Base-by-base conservation (phyloP, 2,888 invertebrate species). In the Harpalus rufipes region DNA sequence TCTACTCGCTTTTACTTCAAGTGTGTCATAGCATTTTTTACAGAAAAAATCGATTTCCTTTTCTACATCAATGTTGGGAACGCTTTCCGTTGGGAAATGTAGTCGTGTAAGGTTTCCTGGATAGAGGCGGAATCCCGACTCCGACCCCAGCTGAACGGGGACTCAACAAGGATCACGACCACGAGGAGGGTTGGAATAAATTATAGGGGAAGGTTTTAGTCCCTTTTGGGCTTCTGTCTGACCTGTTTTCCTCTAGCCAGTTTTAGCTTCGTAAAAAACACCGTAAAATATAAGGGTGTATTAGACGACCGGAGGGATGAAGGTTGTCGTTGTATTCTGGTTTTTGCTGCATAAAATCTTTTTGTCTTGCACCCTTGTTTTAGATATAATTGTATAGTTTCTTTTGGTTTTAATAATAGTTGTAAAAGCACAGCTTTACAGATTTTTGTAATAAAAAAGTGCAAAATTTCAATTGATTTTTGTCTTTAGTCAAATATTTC, bases 21-120 rank as follows among this genome's bases (percentile, higher is more conserved):
- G 41, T 74, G 25, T 74, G 72, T 74, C 72, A 44, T 16, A 6
- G 7, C 41, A 44, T 16, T 44, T 44, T 68, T 39, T 39, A 68
- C 16, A 8, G 7, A 7, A 74, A 74, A 41, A 41, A 74, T 74
- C 72, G 72, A 74, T 74, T 74, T 72, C 44, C 44, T 44, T 44
- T 44, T 51, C 44, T 12, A 51, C 12, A 8, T 7, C 10, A 51
- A 51, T 8, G 10, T 12, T 12, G 12, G 10, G 44, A 12, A 51
- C 44, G 44, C 10, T 12, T 12, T 8, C 44, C 44, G 44, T 12
- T 12, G 44, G 44, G 12, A 12, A 51, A 51, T 51, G 7, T 51
- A 12, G 44, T 51, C 44, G 44, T 51, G 44, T 51, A 8, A 51
- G 44, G 44, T 51, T 51, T 51, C 44, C 44, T 2, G 44, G 12